These are phyloP conservation scores for Dendrophyllia cribrosa DNA, from an alignment of 64 coral and sea anemone genomes.

Conservation along the genomic window DNA sequence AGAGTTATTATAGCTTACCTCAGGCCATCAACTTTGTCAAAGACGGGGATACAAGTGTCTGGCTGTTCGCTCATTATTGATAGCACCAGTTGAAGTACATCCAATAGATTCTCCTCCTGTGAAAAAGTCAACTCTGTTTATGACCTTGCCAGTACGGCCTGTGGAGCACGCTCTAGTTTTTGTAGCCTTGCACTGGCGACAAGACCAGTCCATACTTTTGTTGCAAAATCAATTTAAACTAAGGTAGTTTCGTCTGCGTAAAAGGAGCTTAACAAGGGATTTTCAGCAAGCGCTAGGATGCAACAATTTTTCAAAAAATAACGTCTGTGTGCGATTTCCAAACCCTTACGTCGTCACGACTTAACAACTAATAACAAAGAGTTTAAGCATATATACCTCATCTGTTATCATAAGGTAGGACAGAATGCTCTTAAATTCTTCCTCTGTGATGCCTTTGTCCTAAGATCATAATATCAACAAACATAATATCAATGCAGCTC, in stretches of 20 bases:
- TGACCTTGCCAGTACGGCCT: not conserved
- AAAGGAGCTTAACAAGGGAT: too few species aligned
- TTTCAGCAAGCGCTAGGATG: not conserved
- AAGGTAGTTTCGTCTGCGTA: too few species aligned
- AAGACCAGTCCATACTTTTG: too few species aligned
- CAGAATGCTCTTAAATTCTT: constrained; percentile 93
- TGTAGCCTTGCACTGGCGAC: too few species aligned
- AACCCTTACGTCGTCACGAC: too few species aligned
- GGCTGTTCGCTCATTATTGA: constrained; percentile 97
- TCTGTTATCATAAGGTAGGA: constrained; percentile 84
- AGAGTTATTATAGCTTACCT: constrained; percentile 34
- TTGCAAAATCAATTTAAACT: too few species aligned
- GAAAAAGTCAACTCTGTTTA: not conserved
- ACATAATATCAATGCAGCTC: not conserved
- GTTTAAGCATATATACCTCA: constrained; percentile 57
- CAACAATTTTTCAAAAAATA: not conserved
- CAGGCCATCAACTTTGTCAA: constrained; percentile 93
- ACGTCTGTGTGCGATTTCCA: too few species aligned
- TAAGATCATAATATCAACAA: constrained; percentile 38
- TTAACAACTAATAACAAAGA: not conserved
- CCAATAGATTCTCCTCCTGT: constrained; percentile 95
- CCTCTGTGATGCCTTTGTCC: constrained; percentile 96
- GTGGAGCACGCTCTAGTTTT: too few species aligned
- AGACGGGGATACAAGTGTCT: constrained; percentile 73
- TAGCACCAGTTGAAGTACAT: constrained; percentile 90